Evolutionary conservation across 1,140 invertebrate genomes (phyloP), one percentile per base, ranked within the genome.

Genomic region (Calephelis virginiensis): DNA sequence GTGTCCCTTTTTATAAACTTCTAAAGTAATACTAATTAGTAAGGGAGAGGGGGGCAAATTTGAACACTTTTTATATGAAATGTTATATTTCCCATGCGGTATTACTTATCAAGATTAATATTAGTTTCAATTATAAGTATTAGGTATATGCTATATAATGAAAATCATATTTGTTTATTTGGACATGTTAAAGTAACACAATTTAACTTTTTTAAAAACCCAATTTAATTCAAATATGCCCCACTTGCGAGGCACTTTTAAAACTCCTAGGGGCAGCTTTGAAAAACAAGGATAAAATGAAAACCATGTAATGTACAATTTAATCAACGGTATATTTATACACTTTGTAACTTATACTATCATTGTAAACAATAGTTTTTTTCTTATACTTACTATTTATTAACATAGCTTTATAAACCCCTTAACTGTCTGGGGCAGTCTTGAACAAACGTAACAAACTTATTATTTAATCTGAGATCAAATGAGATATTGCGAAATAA

Each of bases 301-400:
- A 60, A 60, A 60, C 56, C 14, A 60, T 28, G 28, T 60, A 17
- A 37, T 37, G 12, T 60, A 60, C 9, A 60, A 60, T 37, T 10
- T 60, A 60, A 28, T 60, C 56, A 60, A 60, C 56, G 38, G n/a
- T 60, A 37, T 60, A 60, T 28, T 60, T 38, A 60, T 37, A 37
- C 11, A 10, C 28, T 28, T 37, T 37, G 9, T 3, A 17, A 37
- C 56, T 28, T 28, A 60, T 10, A 60, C 37, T 37, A 60, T 60
- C 17, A 60, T 60, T 10, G 17, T 28, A 28, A 8, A 37, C 17
- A 10, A 37, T 14, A 17, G 38, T 13, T 60, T 14, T 10, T 9
- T 60, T 28, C 56, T 10, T 60, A 60, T 37, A 60, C 8, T 60
- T 9, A 28, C 17, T 60, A 28, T 60, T 60, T 10, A n/a, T 60